A percentile compares a stretch with the other conserved stretches of the same genome.
Evolutionary conservation across 2,113 vertebrate species (phyloP).

Genomic region (Pachycephala philippinensis): DNA sequence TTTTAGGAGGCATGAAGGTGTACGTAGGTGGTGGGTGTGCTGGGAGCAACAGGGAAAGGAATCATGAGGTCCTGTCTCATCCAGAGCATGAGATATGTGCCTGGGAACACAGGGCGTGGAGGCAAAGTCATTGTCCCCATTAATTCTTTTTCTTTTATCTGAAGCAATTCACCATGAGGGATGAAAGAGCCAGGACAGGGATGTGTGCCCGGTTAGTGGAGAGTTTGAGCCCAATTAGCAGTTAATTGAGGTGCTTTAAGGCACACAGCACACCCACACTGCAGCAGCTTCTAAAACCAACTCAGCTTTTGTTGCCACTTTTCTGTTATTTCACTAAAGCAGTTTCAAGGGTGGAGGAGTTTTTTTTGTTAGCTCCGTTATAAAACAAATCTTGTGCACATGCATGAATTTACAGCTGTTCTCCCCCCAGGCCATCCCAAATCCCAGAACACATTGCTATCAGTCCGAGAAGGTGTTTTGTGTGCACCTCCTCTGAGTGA

Average conservation of each 20-base stretch:
- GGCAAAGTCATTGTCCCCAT: not conserved
- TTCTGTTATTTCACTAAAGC: not conserved
- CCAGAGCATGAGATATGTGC: accelerated
- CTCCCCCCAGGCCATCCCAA: not conserved
- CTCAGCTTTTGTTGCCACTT: not conserved
- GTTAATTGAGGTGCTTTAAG: not conserved
- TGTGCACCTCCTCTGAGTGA: accelerated
- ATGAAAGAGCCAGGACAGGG: not conserved
- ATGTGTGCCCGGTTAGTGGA: not conserved
- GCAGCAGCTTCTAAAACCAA: not conserved
- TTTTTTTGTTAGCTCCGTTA: not conserved
- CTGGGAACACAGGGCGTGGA: not conserved
- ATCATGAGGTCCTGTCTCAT: not conserved
- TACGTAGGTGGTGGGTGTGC: accelerated
- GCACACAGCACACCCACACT: not conserved
- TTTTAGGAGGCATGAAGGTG: not conserved
- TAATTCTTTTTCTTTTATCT: not conserved
- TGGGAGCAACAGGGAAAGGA: not conserved
- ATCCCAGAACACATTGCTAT: not conserved
- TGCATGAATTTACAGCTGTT: not conserved
- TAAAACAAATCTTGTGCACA: not conserved
- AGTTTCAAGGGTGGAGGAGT: not conserved
- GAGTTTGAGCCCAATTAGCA: not conserved
- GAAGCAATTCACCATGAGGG: not conserved
- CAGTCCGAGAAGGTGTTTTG: not conserved